Evolutionary conservation across 2,888 invertebrate species (phyloP).

Genomic region (Agrenia bidenticulata): DNA sequence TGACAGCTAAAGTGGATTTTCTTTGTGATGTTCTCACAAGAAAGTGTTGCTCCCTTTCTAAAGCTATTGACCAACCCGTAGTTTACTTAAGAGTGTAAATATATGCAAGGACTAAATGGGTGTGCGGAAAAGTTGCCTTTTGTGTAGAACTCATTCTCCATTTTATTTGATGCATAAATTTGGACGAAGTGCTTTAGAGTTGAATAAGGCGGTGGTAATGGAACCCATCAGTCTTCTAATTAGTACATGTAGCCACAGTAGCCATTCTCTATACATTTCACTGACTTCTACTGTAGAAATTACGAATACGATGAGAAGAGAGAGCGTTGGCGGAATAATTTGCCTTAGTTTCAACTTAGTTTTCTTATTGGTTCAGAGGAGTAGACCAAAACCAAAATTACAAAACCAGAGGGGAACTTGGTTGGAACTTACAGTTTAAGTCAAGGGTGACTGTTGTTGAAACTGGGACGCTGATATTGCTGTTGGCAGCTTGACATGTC

Average conservation of each 20-base stretch:
- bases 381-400: too few species aligned
- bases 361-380: too few species aligned
- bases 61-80: conserved; percentile 10
- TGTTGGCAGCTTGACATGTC: conserved; percentile 74
- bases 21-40: conserved; percentile 10
- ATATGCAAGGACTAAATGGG: conserved; percentile 1
- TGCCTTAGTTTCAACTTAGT: too few species aligned
- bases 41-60: neutral
- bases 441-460: conserved; percentile 69
- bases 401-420: too few species aligned
- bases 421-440: conserved; percentile 72
- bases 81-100: conserved; percentile 8
- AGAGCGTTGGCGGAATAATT: too few species aligned
- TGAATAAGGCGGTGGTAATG: conserved; percentile 26
- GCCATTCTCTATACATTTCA: too few species aligned
- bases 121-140: conserved; percentile 8
- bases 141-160: conserved; percentile 20
- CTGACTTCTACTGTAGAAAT: too few species aligned
- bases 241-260: conserved; percentile 15
- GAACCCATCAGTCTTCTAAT: conserved; percentile 39
- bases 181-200: conserved; percentile 25
- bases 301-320: too few species aligned
- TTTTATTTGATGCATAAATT: conserved; percentile 43
- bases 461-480: conserved; percentile 69
- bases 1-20: conserved; percentile 21